These are phyloP conservation scores for Theretra japonica DNA, from an alignment of 2,888 invertebrate genomes.

Conservation along the genomic window DNA sequence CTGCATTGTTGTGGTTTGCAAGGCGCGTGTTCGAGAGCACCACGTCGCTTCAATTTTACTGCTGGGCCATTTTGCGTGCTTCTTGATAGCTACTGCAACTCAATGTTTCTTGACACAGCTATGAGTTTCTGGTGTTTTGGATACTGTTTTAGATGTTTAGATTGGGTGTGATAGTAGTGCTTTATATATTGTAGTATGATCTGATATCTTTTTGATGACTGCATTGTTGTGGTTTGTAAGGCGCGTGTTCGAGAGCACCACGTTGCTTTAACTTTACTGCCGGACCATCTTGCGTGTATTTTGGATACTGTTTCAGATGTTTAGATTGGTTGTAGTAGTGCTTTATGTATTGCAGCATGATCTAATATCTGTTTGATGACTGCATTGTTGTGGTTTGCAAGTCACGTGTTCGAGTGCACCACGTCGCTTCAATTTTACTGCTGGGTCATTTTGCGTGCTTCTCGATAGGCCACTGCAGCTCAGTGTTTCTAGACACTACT, in stretches of 20 bases:
- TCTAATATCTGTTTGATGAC: slow-evolving; percentile 25
- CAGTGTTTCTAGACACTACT: neutral
- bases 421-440: slow-evolving; percentile 18
- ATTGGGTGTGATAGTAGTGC: too few relatives aligned
- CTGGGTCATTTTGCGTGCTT: slow-evolving; percentile 3
- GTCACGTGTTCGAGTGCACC: slow-evolving; percentile 28
- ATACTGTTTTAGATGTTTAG: too few relatives aligned
- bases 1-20: slow-evolving; percentile 31
- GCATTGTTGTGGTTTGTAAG: slow-evolving; percentile 30
- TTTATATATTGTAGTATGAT: too few relatives aligned
- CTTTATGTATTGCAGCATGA: too few relatives aligned
- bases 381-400: slow-evolving; percentile 31
- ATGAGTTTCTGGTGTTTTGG: neutral
- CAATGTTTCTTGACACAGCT: neutral
- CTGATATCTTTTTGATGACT: slow-evolving; percentile 26
- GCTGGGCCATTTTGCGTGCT: slow-evolving; percentile 5
- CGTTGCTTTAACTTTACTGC: slow-evolving; percentile 15
- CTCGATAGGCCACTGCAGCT: neutral
- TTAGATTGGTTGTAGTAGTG: too few relatives aligned
- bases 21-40: slow-evolving; percentile 28
- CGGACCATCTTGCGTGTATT: neutral
- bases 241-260: slow-evolving; percentile 28
- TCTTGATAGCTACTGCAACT: neutral
- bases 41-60: slow-evolving; percentile 18
- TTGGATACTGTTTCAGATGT: too few relatives aligned